Percentiles rank a stretch among this genome's conserved stretches.
Conservation (phyloP, 2,888 invertebrate genomes). For the Drosophila birchii region DNA sequence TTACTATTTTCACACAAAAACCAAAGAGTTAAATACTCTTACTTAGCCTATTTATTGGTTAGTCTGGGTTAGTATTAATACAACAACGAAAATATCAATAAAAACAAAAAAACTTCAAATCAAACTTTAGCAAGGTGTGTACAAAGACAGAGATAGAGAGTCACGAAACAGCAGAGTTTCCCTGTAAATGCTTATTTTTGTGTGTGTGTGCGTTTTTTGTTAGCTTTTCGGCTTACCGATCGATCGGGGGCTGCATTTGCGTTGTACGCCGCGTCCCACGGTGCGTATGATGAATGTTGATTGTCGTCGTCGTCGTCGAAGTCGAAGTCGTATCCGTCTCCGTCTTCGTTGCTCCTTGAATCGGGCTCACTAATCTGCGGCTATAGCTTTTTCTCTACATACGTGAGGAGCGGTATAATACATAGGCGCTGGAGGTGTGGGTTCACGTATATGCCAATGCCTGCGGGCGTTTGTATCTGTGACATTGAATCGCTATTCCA, state of each 20-base stretch:
- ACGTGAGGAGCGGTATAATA: conserved; percentile 10
- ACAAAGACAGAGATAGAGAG: conserved; percentile 2
- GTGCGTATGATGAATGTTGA: conserved; percentile 75
- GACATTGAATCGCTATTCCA: conserved; percentile 74
- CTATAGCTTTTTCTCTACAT: conserved; percentile 54
- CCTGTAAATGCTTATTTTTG: neutral
- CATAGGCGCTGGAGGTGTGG: conserved; percentile 18
- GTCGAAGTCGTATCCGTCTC: conserved; percentile 3
- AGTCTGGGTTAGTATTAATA: conserved; percentile 39
- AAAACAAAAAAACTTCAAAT: conserved; percentile 35
- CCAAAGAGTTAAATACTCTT: neutral
- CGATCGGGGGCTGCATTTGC: conserved; percentile 67
- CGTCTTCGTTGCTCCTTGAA: conserved; percentile 33
- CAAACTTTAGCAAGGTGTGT: conserved; percentile 32
- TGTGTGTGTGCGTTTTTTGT: neutral
- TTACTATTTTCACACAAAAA: neutral
- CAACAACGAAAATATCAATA: conserved; percentile 27
- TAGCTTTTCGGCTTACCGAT: conserved; percentile 56
- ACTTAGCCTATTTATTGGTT: conserved; percentile 19
- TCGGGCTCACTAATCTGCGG: conserved; percentile 61
- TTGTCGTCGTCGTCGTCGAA: conserved; percentile 54
- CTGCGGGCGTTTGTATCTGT: conserved; percentile 46
- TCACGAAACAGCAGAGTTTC: conserved; percentile 12
- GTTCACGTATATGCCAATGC: conserved; percentile 42
- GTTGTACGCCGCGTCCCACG: conserved; percentile 60